Evolutionary conservation across 2,113 vertebrate genomes (phyloP).

Genomic region (Tachycineta bicolor): DNA sequence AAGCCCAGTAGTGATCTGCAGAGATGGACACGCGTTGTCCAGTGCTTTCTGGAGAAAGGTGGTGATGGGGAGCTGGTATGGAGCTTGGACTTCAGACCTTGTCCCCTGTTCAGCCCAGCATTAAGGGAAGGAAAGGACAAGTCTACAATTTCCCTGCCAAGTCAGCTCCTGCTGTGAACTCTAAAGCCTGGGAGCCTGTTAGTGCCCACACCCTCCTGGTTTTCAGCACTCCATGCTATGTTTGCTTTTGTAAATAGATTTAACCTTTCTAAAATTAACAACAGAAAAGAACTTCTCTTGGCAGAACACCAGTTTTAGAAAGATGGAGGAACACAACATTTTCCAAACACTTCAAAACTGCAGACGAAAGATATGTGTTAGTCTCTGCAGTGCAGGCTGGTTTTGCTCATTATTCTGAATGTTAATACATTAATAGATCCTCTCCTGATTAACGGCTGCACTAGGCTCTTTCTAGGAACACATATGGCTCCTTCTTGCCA

Average conservation of each 20-base stretch:
- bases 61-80: not conserved
- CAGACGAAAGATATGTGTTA: slow-evolving; percentile 1
- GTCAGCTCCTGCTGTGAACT: not conserved
- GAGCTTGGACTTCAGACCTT: not conserved
- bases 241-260: slow-evolving; percentile 53
- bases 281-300: slow-evolving; percentile 25
- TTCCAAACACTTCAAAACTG: slow-evolving; percentile 42
- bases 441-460: slow-evolving; percentile 43
- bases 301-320: slow-evolving; percentile 30
- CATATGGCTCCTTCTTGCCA: slow-evolving; percentile 55
- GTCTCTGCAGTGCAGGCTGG: not conserved
- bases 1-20: not conserved
- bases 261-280: slow-evolving; percentile 65
- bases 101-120: not conserved
- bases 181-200: not conserved
- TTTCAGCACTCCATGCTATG: not conserved
- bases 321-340: slow-evolving; percentile 25
- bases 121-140: not conserved
- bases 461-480: slow-evolving; percentile 52
- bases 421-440: slow-evolving; percentile 57
- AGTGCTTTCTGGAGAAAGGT: not conserved
- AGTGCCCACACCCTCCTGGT: not conserved
- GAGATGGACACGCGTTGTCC: not conserved
- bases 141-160: not conserved
- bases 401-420: slow-evolving; percentile 34